phyloP scores from a whole-genome alignment of 92 coral and sea anemone genomes.

The Epizoanthus rinbou region DNA sequence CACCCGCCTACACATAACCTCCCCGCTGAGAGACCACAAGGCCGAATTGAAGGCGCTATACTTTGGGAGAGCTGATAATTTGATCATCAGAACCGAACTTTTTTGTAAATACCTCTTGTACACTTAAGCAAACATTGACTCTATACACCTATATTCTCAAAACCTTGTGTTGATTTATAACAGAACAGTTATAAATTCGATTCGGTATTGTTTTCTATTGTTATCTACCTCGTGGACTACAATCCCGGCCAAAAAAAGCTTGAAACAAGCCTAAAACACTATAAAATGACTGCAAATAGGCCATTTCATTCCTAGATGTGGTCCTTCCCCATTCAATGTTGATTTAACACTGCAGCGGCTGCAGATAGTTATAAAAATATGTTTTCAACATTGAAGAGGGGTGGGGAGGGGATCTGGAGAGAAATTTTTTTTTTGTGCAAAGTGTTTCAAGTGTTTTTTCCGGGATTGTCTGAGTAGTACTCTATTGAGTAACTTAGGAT shows the following conservation, averaged over 20 bases:
- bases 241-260: too few relatives aligned
- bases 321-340: too few relatives aligned
- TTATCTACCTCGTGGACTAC: constrained; percentile 9
- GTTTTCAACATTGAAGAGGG: too few relatives aligned
- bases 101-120: constrained; percentile 21
- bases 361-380: too few relatives aligned
- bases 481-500: constrained; percentile 19
- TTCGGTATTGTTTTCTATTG: constrained; percentile 22
- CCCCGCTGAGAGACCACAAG: too few relatives aligned
- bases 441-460: constrained; percentile 9
- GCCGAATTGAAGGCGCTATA: too few relatives aligned
- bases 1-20: too few relatives aligned
- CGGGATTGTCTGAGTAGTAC: constrained; percentile 14
- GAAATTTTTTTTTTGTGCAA: constrained; percentile 3
- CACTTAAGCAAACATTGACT: constrained; percentile 23
- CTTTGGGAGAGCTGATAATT: too few relatives aligned
- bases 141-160: constrained; percentile 22
- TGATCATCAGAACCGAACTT: constrained; percentile 23
- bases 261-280: too few relatives aligned
- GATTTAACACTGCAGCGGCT: too few relatives aligned
- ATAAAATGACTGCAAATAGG: too few relatives aligned
- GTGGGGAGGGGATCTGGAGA: constrained; percentile 26
- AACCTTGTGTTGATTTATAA: constrained; percentile 21
- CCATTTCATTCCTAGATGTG: too few relatives aligned
- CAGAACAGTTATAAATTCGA: constrained; percentile 22